A percentile compares a stretch with the other conserved stretches of the same genome.
Conservation (phyloP, 2,888 invertebrate genomes). For the Zaprionus lineosus region DNA sequence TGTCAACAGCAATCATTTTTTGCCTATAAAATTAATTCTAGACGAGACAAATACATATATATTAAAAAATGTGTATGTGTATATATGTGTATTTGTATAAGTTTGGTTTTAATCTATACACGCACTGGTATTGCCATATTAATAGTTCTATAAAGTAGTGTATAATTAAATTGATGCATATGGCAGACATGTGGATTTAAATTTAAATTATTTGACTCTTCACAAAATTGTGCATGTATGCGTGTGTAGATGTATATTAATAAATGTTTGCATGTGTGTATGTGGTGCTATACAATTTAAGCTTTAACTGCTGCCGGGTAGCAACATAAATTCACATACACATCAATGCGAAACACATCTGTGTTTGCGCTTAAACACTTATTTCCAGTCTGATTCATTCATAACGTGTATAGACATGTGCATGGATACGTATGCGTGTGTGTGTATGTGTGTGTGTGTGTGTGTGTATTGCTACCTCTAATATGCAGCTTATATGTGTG, state of each 20-base stretch:
- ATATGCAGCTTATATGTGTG: no score
- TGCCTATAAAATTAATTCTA: no score
- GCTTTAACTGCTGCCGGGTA: no score
- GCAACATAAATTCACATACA: conserved; percentile 2
- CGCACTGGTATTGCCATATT: conserved; percentile 36
- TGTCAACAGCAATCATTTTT: not conserved
- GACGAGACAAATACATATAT: conserved; percentile 1
- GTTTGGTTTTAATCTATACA: not conserved
- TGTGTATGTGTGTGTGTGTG: not conserved
- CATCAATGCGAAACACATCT: not conserved
- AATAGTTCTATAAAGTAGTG: conserved; percentile 31
- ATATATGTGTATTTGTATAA: not conserved
- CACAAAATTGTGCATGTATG: not conserved
- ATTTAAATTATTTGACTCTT: no score
- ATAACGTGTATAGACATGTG: conserved; percentile 34
- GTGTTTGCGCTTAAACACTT: conserved; percentile 38
- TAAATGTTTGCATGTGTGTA: no score
- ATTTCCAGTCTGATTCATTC: conserved; percentile 81
- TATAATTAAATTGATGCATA: conserved; percentile 30
- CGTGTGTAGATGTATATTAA: conserved; percentile 3
- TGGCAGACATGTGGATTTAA: no score
- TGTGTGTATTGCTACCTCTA: not conserved
- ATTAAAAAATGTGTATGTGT: not conserved
- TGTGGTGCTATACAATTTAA: no score
- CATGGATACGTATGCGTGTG: conserved; percentile 11